Conservation (phyloP, 2,888 invertebrate species). For the Phorcus lineatus region DNA sequence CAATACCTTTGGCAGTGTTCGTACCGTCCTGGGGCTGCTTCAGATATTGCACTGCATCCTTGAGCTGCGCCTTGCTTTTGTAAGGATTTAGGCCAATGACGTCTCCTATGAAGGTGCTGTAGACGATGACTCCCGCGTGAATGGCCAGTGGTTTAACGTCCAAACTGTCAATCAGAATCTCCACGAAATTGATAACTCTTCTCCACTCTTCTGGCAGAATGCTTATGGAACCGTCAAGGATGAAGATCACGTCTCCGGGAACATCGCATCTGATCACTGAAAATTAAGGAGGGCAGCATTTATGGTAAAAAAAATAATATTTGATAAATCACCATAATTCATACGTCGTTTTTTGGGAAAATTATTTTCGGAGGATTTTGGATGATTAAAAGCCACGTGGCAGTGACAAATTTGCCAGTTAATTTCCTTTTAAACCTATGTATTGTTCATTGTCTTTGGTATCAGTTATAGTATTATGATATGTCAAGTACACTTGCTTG, state of each 20-base stretch:
- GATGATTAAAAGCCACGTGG: no score
- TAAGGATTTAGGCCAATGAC: slow-evolving; percentile 55
- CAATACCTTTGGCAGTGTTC: slow-evolving; percentile 59
- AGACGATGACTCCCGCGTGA: slow-evolving; percentile 62
- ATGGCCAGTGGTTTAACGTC: slow-evolving; percentile 57
- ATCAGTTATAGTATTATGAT: no score
- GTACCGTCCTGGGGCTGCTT: slow-evolving; percentile 60
- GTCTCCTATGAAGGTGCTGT: slow-evolving; percentile 59
- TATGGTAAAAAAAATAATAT: no score
- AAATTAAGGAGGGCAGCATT: background rate
- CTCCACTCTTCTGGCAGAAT: slow-evolving; percentile 56
- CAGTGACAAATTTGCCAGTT: no score
- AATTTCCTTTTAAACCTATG: no score
- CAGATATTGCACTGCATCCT: slow-evolving; percentile 50
- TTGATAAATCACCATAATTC: no score
- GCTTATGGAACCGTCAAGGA: slow-evolving; percentile 63
- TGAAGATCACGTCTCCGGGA: slow-evolving; percentile 63
- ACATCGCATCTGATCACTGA: slow-evolving; percentile 57
- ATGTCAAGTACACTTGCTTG: no score
- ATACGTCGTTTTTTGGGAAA: no score
- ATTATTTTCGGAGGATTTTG: no score
- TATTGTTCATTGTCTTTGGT: no score
- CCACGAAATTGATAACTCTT: slow-evolving; percentile 60
- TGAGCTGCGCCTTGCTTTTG: slow-evolving; percentile 53
- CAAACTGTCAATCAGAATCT: slow-evolving; percentile 59